Base-by-base conservation (phyloP, 2,113 vertebrate genomes). In the Spilogale gracilis region DNA sequence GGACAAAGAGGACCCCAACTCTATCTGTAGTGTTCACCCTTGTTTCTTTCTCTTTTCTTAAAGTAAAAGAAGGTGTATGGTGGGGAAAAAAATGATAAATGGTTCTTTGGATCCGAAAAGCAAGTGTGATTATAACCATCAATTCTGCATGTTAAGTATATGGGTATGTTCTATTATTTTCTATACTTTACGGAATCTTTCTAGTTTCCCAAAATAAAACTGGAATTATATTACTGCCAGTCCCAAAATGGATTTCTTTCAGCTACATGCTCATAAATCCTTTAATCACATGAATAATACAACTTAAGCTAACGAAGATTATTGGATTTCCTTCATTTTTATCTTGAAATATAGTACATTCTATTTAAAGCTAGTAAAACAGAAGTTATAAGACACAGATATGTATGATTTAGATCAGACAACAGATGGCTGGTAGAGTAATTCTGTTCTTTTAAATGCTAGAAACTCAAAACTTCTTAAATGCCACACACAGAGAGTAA, bases 171-270 rank as follows among this genome's bases (percentile, higher is more conserved):
- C 61, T 11, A 89, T 54, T 93, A 73, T 67, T 80, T 43, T 82
- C 52, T 17, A 80, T 43, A 78, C 23, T 92, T 80, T 91, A 18
- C 38, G 79, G 54, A 43, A 79, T 32, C 85, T 82, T 92, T 73
- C 52, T 80, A 84, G 90, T 67, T 94, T 96, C 78, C 61, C 86
- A 88, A 91, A 96, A 79, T 92, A 96, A 94, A 97, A 87, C 32
- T 80, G 3, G 21, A n/a, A 94, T 65, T 50, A 76, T 50, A 65
- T 20, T 14, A 17, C 21, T 65, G 9, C 25, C 50, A 56, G 45
- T 79, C 48, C 60, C n/a, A 92, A 95, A 78, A 94, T 61, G n/a
- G 89, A 86, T 85, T 85, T 92, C 50, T 93, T 71, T 86, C 60
- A 78, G 48, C 52, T 89, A 86, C 16, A 81, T 78, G 43, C 11